These are phyloP conservation scores for Lysiphlebus fabarum DNA, from an alignment of 1,140 invertebrate genomes.

Conservation along the genomic window DNA sequence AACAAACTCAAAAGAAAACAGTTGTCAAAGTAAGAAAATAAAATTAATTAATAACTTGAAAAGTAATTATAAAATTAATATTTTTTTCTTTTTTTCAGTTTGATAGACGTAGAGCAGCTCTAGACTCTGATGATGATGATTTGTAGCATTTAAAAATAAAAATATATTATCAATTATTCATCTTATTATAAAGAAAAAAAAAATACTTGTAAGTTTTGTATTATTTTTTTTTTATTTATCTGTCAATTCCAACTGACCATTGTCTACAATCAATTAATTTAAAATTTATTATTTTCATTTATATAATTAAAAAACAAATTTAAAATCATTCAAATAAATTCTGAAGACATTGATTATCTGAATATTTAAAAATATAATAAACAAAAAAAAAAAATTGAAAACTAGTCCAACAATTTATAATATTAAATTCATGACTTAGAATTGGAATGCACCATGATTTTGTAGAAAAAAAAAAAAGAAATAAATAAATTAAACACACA, in stretches of 20 bases:
- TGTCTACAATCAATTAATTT: too few relatives aligned
- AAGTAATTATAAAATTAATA: not conserved
- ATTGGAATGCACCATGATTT: too few relatives aligned
- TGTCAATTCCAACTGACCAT: not conserved
- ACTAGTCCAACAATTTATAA: too few relatives aligned
- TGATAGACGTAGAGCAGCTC: slow-evolving; percentile 76
- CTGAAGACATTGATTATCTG: too few relatives aligned
- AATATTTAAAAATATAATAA: too few relatives aligned
- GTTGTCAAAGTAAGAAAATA: slow-evolving; percentile 68
- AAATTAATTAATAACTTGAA: not conserved
- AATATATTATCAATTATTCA: slow-evolving; percentile 4
- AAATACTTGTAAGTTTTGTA: slow-evolving; percentile 25
- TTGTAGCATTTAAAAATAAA: slow-evolving; percentile 39
- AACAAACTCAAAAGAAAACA: slow-evolving; percentile 73
- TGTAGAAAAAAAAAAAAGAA: too few relatives aligned
- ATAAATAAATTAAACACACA: too few relatives aligned
- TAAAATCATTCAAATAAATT: too few relatives aligned
- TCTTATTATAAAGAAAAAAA: not conserved
- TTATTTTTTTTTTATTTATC: slow-evolving; percentile 3
- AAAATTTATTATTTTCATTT: too few relatives aligned
- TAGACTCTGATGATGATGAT: slow-evolving; percentile 78
- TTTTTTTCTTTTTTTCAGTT: slow-evolving; percentile 58
- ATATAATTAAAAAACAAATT: too few relatives aligned
- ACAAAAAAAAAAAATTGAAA: too few relatives aligned
- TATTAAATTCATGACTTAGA: too few relatives aligned